Conservation (phyloP, 2,113 vertebrate genomes). For the Ursus arctos region DNA sequence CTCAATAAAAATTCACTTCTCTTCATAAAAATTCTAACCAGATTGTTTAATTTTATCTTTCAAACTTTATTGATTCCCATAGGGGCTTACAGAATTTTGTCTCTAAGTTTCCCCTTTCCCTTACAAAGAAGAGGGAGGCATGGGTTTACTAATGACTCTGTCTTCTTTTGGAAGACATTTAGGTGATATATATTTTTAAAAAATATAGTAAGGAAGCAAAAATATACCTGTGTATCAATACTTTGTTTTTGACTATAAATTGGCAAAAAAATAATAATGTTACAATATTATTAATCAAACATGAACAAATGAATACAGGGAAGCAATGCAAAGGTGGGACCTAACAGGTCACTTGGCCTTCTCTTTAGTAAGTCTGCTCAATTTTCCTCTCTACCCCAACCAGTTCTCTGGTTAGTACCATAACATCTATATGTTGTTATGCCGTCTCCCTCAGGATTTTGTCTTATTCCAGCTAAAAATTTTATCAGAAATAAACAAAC, state of each 20-base stretch:
- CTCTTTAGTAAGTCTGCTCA: neutral
- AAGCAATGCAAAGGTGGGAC: neutral
- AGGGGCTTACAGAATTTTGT: neutral
- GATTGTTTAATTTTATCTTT: neutral
- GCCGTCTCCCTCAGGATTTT: neutral
- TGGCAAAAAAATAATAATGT: neutral
- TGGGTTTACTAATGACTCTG: neutral
- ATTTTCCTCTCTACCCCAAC: neutral
- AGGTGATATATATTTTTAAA: neutral
- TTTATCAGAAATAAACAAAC: neutral
- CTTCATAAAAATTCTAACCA: constrained; percentile 17
- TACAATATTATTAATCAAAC: neutral
- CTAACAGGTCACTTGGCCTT: neutral
- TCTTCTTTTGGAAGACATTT: neutral
- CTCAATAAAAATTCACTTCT: neutral
- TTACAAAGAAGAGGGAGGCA: neutral
- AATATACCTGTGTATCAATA: neutral
- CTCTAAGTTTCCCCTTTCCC: neutral
- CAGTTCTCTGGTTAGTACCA: neutral
- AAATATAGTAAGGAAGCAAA: neutral
- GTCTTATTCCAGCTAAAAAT: neutral
- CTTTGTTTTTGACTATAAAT: neutral
- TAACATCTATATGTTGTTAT: neutral
- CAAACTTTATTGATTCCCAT: neutral
- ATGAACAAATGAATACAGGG: neutral